Conservation (phyloP, 1,140 invertebrate species). For the Polypedilum vanderplanki region DNA sequence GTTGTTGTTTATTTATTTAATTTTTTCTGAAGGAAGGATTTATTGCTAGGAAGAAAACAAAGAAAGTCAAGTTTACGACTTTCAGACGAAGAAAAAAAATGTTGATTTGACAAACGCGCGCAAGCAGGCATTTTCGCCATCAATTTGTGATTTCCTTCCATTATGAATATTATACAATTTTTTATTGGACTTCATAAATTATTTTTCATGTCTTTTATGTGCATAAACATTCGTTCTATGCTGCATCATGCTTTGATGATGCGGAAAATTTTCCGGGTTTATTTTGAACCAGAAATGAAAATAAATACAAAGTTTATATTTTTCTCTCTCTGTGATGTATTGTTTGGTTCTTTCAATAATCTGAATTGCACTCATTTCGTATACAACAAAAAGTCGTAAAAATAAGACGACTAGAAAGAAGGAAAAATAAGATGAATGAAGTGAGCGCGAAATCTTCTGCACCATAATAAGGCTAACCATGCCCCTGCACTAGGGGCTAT, state of each 20-base stretch:
- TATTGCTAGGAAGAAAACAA: background rate
- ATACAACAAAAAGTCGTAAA: background rate
- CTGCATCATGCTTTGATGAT: background rate
- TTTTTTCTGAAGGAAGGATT: slow-evolving; percentile 1
- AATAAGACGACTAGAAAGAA: background rate
- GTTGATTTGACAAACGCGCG: background rate
- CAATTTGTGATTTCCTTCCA: slow-evolving; percentile 12
- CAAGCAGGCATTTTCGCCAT: background rate
- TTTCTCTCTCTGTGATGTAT: background rate
- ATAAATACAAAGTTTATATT: background rate
- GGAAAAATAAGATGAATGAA: background rate
- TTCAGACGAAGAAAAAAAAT: background rate
- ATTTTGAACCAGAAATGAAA: background rate
- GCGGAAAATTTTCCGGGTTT: background rate
- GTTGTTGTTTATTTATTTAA: background rate
- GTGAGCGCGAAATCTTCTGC: background rate
- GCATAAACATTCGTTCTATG: background rate
- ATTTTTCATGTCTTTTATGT: slow-evolving; percentile 19
- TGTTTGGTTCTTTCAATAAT: slow-evolving; percentile 21
- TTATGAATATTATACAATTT: slow-evolving; percentile 15
- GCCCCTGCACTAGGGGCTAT: background rate
- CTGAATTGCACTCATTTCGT: slow-evolving; percentile 28
- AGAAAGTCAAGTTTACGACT: background rate
- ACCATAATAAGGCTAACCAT: slow-evolving; percentile 21
- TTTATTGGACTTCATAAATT: slow-evolving; percentile 19